Evolutionary conservation across 2,888 invertebrate genomes (phyloP), one percentile per base, ranked within the genome.

Genomic region (Pinctada fucata): DNA sequence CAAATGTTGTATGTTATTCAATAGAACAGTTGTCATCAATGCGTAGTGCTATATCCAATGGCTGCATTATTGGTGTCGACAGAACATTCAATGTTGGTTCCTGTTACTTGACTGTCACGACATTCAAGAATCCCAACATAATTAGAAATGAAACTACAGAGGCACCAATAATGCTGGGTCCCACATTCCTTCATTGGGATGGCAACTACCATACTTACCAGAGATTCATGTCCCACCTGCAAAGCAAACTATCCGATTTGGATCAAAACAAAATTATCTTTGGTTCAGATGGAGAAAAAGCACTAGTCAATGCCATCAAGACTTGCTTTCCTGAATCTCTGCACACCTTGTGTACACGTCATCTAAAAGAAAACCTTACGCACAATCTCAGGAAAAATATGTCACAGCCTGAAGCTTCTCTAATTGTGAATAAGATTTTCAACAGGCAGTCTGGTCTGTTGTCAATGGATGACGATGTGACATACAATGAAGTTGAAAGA

Each of bases 281-380:
- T 45, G 72, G 72, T n/a, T 47, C 72, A 6, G 63, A 72, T 10
- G 72, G 72, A 52, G 72, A 72, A 58, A 72, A 72, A 45, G 63
- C 72, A 6, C 58, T 72, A n/a, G 45, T 58, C 8, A 58, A 58
- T n/a, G n/a, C n/a, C n/a, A n/a, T n/a, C n/a, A n/a, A n/a, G n/a
- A n/a, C n/a, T n/a, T n/a, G n/a, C n/a, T n/a, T n/a, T n/a, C n/a
- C n/a, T n/a, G n/a, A n/a, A n/a, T 58, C 10, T n/a, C 8, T 58
- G 58, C n/a, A 58, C n/a, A 58, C 58, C 10, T n/a, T 58, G 8
- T 58, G 58, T 58, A 58, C 58, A 8, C 58, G 58, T n/a, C 58
- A 58, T 58, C n/a, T 58, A 58, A 58, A 58, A 58, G 58, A 58
- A 58, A 58, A 58, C 58, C 58, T 58, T 58, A 8, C n/a, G n/a